A percentile compares a stretch with the other conserved stretches of the same genome.
Conservation (phyloP, 2,113 vertebrate species). For the Sorex araneus region DNA sequence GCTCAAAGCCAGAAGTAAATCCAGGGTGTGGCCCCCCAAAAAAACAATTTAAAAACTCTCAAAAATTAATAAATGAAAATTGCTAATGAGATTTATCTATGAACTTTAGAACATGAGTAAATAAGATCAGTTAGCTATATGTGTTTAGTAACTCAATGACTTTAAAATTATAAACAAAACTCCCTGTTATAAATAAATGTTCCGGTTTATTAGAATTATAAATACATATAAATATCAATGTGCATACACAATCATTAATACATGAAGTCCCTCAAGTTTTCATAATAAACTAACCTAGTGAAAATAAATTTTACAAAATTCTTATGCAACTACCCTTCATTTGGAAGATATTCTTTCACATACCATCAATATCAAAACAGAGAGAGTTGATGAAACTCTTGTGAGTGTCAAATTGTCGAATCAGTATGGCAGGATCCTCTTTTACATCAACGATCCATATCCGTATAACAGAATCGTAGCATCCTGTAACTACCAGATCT, state of each 20-base stretch:
- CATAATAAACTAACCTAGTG: not conserved
- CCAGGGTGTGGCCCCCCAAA: too few species aligned
- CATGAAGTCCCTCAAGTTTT: slow-evolving; percentile 36
- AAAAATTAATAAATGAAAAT: too few species aligned
- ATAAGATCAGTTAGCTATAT: slow-evolving; percentile 15
- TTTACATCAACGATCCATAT: slow-evolving; percentile 93
- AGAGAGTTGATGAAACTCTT: slow-evolving; percentile 95
- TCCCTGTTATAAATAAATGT: not conserved
- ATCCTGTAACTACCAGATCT: slow-evolving; percentile 93
- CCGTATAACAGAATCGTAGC: slow-evolving; percentile 94
- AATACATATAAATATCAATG: slow-evolving; percentile 3
- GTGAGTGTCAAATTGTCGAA: slow-evolving; percentile 96
- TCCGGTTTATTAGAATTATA: not conserved
- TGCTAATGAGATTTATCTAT: too few species aligned
- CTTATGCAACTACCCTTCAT: not conserved
- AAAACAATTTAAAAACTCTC: too few species aligned
- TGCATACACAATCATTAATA: not conserved
- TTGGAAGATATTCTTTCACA: slow-evolving; percentile 15
- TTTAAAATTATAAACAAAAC: slow-evolving; percentile 47
- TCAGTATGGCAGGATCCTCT: slow-evolving; percentile 92
- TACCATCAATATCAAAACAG: slow-evolving; percentile 97
- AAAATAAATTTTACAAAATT: not conserved
- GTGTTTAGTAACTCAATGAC: slow-evolving; percentile 27
- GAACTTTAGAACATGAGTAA: too few species aligned
- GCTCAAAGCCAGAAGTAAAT: too few species aligned